These are phyloP conservation scores for Sycobia sp. DNA, from an alignment of 1,140 invertebrate species.

Conservation along the genomic window DNA sequence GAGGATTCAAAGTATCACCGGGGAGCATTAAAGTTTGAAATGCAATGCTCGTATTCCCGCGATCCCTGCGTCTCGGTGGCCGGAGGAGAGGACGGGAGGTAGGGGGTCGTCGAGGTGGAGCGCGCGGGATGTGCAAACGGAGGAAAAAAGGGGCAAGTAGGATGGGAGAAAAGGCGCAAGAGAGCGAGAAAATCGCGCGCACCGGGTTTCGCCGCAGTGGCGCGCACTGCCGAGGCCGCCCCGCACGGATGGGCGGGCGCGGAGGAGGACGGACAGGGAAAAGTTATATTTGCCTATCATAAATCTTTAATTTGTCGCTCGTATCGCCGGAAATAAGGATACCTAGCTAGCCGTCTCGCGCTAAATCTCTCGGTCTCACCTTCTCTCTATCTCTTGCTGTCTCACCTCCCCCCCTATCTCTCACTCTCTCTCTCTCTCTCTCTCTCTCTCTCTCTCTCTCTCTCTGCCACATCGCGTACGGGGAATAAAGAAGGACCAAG, in stretches of 20 bases:
- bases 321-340: conserved; percentile 41
- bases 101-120: neutral
- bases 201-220: neutral
- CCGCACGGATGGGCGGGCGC: too few relatives aligned
- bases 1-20: conserved; percentile 30
- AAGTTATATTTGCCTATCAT: conserved; percentile 45
- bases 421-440: neutral
- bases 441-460: neutral
- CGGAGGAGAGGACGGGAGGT: neutral
- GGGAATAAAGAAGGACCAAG: too few relatives aligned
- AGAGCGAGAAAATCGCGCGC: neutral
- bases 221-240: too few relatives aligned
- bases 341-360: conserved; percentile 31
- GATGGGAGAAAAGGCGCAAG: neutral
- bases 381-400: neutral
- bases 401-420: neutral
- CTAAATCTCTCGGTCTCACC: conserved; percentile 23
- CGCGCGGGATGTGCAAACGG: neutral
- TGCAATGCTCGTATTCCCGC: conserved; percentile 27
- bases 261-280: too few relatives aligned
- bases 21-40: conserved; percentile 36
- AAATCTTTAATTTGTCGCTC: conserved; percentile 47
- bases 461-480: neutral
- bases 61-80: neutral
- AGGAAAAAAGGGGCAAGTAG: neutral